Evolutionary conservation across 2,113 vertebrate species (phyloP).

Genomic region (Pseudorectes ferrugineus): DNA sequence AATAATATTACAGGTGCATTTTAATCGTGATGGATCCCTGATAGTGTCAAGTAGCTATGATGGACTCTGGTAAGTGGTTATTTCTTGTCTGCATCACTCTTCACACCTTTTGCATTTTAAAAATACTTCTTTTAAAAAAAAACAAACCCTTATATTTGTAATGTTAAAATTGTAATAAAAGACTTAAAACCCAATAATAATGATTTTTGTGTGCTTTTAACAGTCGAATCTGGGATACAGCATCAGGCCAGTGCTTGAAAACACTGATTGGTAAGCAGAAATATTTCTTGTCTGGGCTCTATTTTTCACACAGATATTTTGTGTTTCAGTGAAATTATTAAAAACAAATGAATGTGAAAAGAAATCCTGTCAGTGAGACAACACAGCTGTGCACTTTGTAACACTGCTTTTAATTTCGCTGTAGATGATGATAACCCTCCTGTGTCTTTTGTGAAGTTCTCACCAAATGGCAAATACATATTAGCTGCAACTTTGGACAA

Average conservation of each 20-base stretch:
- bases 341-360: neutral
- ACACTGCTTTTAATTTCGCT: neutral
- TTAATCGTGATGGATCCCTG: constrained; percentile 96
- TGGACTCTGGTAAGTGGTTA: constrained; percentile 88
- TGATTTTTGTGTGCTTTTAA: neutral
- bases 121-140: neutral
- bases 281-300: neutral
- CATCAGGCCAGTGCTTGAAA: constrained; percentile 98
- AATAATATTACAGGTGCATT: constrained; percentile 85
- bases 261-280: constrained; percentile 90
- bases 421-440: constrained; percentile 97
- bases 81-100: neutral
- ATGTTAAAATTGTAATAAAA: neutral
- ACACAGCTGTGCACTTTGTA: neutral
- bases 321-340: neutral
- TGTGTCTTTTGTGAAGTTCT: constrained; percentile 98
- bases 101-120: neutral
- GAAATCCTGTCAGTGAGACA: neutral
- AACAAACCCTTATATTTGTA: neutral
- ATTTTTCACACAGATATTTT: neutral
- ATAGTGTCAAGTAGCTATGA: constrained; percentile 99
- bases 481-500: constrained; percentile 97
- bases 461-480: constrained; percentile 98
- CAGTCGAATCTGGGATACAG: constrained; percentile 99
- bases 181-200: neutral